Evolutionary conservation across 1,140 invertebrate species (phyloP).

Genomic region (Glossosoma conforme): DNA sequence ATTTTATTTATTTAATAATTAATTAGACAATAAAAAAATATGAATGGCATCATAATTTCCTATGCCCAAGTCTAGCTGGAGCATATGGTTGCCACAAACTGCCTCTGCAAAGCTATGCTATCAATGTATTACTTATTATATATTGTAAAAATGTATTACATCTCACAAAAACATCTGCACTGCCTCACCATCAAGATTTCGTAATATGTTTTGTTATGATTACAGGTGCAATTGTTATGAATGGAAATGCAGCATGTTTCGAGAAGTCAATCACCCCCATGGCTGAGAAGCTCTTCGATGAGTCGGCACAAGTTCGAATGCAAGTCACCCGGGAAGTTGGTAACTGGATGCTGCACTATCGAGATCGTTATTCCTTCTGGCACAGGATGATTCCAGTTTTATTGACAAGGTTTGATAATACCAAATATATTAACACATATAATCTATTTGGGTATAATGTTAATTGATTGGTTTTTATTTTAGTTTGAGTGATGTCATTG

Average conservation of each 20-base stretch:
- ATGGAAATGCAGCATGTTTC: slow-evolving; percentile 45
- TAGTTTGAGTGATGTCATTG: slow-evolving; percentile 62
- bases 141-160: neutral
- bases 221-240: slow-evolving; percentile 44
- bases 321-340: slow-evolving; percentile 62
- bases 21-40: too few species aligned
- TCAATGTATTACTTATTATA: neutral
- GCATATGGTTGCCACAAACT: too few species aligned
- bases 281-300: slow-evolving; percentile 72
- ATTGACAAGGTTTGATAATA: slow-evolving; percentile 53
- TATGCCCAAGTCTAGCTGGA: too few species aligned
- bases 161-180: neutral
- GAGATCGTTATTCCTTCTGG: slow-evolving; percentile 73
- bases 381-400: slow-evolving; percentile 67
- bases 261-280: slow-evolving; percentile 54
- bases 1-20: too few species aligned
- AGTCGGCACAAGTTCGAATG: slow-evolving; percentile 58
- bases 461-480: neutral
- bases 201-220: slow-evolving; percentile 17
- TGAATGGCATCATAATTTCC: too few species aligned
- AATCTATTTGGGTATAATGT: neutral
- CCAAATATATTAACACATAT: neutral
- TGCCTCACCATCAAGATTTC: neutral
- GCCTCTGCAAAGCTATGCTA: neutral
- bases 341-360: slow-evolving; percentile 63